Percentiles rank a stretch among this genome's conserved stretches.
Evolutionary conservation across 2,113 vertebrate species (phyloP).

Genomic region (Gymnarchus niloticus): DNA sequence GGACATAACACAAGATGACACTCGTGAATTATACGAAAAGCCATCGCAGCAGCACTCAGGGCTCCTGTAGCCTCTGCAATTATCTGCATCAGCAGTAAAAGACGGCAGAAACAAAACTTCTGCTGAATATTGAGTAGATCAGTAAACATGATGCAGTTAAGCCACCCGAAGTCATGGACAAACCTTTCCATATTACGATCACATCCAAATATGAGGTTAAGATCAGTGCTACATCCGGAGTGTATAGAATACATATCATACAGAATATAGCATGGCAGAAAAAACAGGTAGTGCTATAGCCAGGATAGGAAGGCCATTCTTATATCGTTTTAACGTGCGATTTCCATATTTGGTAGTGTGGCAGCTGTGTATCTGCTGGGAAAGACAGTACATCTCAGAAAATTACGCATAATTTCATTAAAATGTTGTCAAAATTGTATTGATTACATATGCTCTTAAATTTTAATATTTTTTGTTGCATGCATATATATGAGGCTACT

Average conservation of each 20-base stretch:
- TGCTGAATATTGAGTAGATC: conserved; percentile 9
- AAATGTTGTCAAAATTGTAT: no score
- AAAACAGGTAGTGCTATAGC: neutral
- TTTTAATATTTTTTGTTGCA: no score
- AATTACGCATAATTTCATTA: no score
- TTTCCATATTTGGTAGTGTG: neutral
- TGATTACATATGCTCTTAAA: no score
- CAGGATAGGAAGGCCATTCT: neutral
- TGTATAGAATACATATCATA: no score
- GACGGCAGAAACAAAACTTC: neutral
- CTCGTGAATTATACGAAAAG: conserved; percentile 10
- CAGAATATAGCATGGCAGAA: neutral
- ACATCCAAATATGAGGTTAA: neutral
- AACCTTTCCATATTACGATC: conserved; percentile 5
- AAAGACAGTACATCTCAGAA: no score
- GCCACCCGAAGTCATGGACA: neutral
- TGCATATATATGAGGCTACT: no score
- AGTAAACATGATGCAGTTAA: neutral
- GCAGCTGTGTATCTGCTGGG: neutral
- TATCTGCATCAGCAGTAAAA: conserved; percentile 4
- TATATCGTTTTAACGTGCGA: neutral
- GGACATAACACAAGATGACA: conserved; percentile 15
- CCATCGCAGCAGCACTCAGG: neutral
- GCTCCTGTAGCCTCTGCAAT: neutral
- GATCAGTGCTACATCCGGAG: neutral